Conservation (phyloP, 2,888 invertebrate genomes). For the Campaea margaritaria region DNA sequence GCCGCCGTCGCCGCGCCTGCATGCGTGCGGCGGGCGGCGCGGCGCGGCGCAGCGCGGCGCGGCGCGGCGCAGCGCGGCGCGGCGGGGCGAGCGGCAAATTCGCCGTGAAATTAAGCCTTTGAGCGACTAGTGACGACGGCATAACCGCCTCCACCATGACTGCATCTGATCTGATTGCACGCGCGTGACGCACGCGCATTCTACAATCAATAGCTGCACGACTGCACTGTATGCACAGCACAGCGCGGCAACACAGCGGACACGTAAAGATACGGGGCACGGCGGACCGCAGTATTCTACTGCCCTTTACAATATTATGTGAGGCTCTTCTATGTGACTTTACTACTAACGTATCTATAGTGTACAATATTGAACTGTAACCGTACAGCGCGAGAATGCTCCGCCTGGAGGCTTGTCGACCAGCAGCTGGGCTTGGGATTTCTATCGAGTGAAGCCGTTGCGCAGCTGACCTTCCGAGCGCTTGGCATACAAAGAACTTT, state of each 20-base stretch:
- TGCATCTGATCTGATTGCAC: background rate
- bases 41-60: background rate
- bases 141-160: background rate
- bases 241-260: too few relatives aligned
- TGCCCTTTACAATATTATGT: too few relatives aligned
- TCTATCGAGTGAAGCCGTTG: background rate
- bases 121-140: background rate
- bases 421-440: background rate
- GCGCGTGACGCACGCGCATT: background rate
- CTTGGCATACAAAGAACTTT: slow-evolving; percentile 5
- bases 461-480: background rate
- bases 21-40: background rate
- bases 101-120: background rate
- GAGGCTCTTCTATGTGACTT: too few relatives aligned
- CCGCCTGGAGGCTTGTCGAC: background rate
- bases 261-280: too few relatives aligned
- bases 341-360: too few relatives aligned
- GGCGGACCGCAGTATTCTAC: too few relatives aligned
- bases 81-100: background rate
- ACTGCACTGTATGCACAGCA: too few relatives aligned
- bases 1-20: background rate
- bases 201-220: background rate
- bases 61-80: background rate
- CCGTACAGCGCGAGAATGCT: background rate
- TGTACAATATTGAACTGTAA: background rate